A percentile compares a stretch with the other conserved stretches of the same genome.
Evolutionary conservation across 1,140 invertebrate species (phyloP).

Genomic region (Heliconius himera): DNA sequence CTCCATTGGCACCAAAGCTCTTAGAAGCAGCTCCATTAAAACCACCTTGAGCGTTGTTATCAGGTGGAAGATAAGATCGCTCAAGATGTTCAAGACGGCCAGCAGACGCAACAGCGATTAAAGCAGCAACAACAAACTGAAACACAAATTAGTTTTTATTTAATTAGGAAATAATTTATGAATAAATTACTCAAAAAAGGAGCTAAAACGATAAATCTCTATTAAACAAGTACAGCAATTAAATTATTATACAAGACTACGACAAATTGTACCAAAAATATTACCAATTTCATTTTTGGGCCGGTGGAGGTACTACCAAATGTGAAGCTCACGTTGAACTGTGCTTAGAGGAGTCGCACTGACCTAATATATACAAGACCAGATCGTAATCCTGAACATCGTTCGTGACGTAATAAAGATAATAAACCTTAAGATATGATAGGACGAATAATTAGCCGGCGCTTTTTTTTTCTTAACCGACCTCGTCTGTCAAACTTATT

Average conservation of each 20-base stretch:
- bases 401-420: conserved; percentile 68
- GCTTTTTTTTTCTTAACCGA: conserved; percentile 53
- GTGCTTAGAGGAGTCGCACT: conserved; percentile 51
- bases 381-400: conserved; percentile 66
- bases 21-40: conserved; percentile 2
- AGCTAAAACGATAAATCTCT: not conserved
- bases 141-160: conserved; percentile 20
- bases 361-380: conserved; percentile 71
- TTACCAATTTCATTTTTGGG: conserved; percentile 76
- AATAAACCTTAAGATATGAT: conserved; percentile 54
- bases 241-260: not conserved
- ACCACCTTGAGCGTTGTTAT: conserved; percentile 37
- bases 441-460: conserved; percentile 51
- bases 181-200: not conserved
- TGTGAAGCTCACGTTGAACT: conserved; percentile 60
- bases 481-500: conserved; percentile 62
- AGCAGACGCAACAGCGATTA: conserved; percentile 61
- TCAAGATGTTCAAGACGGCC: conserved; percentile 70
- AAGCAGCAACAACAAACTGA: conserved; percentile 63
- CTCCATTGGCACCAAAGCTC: conserved; percentile 32
- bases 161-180: not conserved
- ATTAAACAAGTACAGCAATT: not conserved
- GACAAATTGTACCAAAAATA: conserved; percentile 2
- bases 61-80: conserved; percentile 65
- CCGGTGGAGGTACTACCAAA: conserved; percentile 30